Evolutionary conservation across 2,888 invertebrate genomes (phyloP).

Genomic region (Hyalella azteca): DNA sequence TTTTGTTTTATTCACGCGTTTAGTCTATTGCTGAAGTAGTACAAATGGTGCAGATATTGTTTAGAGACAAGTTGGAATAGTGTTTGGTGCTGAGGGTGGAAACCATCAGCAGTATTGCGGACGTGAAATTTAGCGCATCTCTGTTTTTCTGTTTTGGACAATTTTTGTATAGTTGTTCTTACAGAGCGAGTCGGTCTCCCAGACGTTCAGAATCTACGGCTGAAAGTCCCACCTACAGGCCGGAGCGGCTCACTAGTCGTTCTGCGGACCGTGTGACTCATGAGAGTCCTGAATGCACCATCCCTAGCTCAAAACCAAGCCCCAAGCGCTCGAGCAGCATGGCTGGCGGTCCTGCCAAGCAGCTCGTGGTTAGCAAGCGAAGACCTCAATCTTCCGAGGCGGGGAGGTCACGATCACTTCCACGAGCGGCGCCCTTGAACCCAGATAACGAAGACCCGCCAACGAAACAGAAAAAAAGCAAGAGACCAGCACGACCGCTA

Average conservation of each 20-base stretch:
- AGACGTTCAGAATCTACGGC: constrained; percentile 43
- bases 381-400: constrained; percentile 13
- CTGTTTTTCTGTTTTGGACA: background rate
- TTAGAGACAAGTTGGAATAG: too few species aligned
- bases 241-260: constrained; percentile 32
- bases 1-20: too few species aligned
- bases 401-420: constrained; percentile 52
- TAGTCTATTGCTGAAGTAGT: too few species aligned
- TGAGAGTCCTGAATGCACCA: background rate
- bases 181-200: constrained; percentile 41
- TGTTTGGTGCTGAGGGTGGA: too few species aligned
- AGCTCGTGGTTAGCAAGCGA: constrained; percentile 8
- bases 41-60: too few species aligned
- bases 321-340: constrained; percentile 54
- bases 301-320: constrained; percentile 4
- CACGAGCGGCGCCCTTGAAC: constrained; percentile 41
- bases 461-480: constrained; percentile 5
- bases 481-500: constrained; percentile 33
- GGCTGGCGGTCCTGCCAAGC: constrained; percentile 42
- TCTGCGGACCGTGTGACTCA: background rate
- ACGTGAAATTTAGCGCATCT: too few species aligned
- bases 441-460: background rate
- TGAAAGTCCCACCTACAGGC: constrained; percentile 41
- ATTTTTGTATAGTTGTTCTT: background rate
- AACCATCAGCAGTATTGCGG: too few species aligned